These are phyloP conservation scores for Drosophila ficusphila DNA, from an alignment of 1,140 invertebrate species.

Conservation along the genomic window DNA sequence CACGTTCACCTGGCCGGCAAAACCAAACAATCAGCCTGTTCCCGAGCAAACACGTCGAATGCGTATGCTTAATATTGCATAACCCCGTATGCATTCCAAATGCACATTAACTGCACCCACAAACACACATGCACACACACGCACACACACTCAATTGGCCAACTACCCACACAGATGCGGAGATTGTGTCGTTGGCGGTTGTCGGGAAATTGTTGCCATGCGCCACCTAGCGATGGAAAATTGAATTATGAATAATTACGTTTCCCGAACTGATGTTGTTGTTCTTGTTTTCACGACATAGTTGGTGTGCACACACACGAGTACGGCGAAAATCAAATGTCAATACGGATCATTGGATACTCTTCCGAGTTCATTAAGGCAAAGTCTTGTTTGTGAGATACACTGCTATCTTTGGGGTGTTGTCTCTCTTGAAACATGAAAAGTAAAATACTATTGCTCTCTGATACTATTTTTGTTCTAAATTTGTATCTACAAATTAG, in stretches of 20 bases:
- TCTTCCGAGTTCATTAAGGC: background rate
- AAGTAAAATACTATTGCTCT: too few relatives aligned
- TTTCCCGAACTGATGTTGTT: constrained; percentile 30
- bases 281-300: background rate
- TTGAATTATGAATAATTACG: constrained; percentile 80
- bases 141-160: background rate
- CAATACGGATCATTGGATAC: background rate
- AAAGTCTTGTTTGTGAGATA: too few relatives aligned
- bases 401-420: too few relatives aligned
- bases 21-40: constrained; percentile 18
- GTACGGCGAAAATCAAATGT: background rate
- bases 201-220: constrained; percentile 60
- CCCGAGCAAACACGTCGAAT: constrained; percentile 59
- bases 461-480: too few relatives aligned
- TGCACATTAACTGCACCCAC: constrained; percentile 76
- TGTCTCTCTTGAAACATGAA: too few relatives aligned
- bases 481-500: too few relatives aligned
- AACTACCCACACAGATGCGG: constrained; percentile 1
- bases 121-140: background rate
- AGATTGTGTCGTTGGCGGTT: constrained; percentile 49
- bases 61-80: constrained; percentile 78
- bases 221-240: constrained; percentile 66
- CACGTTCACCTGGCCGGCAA: background rate
- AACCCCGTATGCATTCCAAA: constrained; percentile 71
- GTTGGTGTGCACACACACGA: background rate